phyloP scores from a whole-genome alignment of 2,888 invertebrate species.

The Rhagonycha fulva region DNA sequence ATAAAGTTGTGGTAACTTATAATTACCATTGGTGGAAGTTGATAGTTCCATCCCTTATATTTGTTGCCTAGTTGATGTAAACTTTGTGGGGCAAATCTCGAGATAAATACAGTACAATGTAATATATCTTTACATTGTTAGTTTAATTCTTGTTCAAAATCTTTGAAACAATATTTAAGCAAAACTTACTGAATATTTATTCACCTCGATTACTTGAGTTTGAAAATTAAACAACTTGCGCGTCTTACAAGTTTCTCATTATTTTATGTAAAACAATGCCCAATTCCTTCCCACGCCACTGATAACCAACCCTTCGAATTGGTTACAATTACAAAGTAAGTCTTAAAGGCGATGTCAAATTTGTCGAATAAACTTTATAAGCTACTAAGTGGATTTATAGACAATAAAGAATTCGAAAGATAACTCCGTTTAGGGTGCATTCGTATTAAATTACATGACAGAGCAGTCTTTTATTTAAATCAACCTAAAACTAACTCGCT shows the following conservation, averaged over 20 bases:
- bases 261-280: neutral
- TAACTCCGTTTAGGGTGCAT: neutral
- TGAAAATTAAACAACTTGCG: neutral
- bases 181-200: neutral
- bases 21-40: conserved; percentile 36
- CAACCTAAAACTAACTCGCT: neutral
- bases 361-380: neutral
- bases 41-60: conserved; percentile 31
- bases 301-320: neutral
- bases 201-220: neutral
- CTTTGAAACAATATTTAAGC: neutral
- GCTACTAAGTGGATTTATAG: neutral
- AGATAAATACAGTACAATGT: neutral
- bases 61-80: neutral
- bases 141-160: neutral
- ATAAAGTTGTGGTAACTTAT: conserved; percentile 34
- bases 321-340: neutral
- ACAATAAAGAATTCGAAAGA: neutral
- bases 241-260: neutral
- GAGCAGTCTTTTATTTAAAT: neutral
- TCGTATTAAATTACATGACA: neutral
- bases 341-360: neutral
- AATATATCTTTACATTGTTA: neutral
- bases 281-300: neutral
- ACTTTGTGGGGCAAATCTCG: neutral